A percentile compares a stretch with the other conserved stretches of the same genome.
Evolutionary conservation across 2,888 invertebrate species (phyloP).

Genomic region (Cryptops parisi): DNA sequence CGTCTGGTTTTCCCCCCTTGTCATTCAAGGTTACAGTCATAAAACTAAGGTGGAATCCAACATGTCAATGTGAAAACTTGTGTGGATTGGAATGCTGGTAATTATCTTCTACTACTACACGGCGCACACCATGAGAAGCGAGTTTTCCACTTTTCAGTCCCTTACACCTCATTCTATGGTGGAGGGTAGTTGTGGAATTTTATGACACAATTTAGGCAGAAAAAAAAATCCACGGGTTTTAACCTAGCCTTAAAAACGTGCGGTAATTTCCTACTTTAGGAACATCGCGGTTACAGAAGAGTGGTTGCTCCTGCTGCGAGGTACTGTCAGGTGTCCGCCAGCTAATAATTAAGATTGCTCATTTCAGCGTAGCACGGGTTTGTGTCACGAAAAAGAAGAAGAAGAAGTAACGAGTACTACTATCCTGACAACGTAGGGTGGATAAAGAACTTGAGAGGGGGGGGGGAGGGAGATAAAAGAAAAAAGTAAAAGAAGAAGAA

Average conservation of each 20-base stretch:
- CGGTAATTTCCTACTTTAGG: background rate
- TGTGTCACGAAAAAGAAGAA: background rate
- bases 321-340: background rate
- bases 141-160: too few species aligned
- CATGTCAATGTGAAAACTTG: background rate
- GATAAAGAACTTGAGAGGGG: too few species aligned
- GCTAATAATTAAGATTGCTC: background rate
- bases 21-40: background rate
- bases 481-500: too few species aligned
- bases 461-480: too few species aligned
- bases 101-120: too few species aligned
- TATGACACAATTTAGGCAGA: background rate
- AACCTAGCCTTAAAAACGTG: background rate
- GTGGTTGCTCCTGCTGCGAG: background rate
- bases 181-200: too few species aligned
- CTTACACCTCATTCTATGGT: too few species aligned
- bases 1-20: background rate
- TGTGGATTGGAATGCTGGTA: background rate
- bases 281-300: background rate
- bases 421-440: too few species aligned
- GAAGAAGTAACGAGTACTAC: too few species aligned
- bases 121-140: too few species aligned
- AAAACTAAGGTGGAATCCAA: background rate
- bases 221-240: background rate
- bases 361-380: background rate